Evolutionary conservation across 92 coral and sea anemone species (phyloP).

Genomic region (Heteractis magnifica): DNA sequence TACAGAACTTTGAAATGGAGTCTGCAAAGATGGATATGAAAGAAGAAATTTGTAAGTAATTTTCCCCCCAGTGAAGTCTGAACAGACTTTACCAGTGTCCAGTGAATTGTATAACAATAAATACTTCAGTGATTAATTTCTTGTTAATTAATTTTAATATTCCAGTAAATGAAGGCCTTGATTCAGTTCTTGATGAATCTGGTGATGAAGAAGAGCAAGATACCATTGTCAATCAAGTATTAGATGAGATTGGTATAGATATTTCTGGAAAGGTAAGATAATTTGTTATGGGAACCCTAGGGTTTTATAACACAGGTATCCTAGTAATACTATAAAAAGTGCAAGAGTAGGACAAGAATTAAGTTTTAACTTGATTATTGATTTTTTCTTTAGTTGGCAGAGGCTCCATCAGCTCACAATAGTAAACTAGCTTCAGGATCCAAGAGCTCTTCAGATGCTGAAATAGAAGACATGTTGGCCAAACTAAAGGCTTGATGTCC

Average conservation of each 20-base stretch:
- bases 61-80: not conserved
- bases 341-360: too few relatives aligned
- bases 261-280: conserved; percentile 82
- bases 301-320: not conserved
- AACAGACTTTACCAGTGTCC: too few relatives aligned
- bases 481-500: conserved; percentile 58
- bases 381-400: conserved; percentile 65
- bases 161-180: conserved; percentile 86
- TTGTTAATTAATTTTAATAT: not conserved
- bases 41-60: conserved; percentile 89
- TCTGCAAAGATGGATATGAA: conserved; percentile 96
- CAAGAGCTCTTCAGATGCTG: conserved; percentile 59
- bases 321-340: not conserved
- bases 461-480: conserved; percentile 83
- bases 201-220: conserved; percentile 99
- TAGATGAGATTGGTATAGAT: conserved; percentile 98
- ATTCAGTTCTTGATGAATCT: conserved; percentile 90
- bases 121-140: not conserved
- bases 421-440: conserved; percentile 64
- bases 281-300: not conserved
- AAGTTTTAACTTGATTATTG: not conserved
- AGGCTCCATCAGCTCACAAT: conserved; percentile 76
- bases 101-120: not conserved
- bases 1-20: conserved; percentile 91
- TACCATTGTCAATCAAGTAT: conserved; percentile 90